Percentiles rank a stretch among this genome's conserved stretches.
These are phyloP conservation scores for Habrosyne pyritoides DNA, from an alignment of 2,888 invertebrate species.

Conservation along the genomic window DNA sequence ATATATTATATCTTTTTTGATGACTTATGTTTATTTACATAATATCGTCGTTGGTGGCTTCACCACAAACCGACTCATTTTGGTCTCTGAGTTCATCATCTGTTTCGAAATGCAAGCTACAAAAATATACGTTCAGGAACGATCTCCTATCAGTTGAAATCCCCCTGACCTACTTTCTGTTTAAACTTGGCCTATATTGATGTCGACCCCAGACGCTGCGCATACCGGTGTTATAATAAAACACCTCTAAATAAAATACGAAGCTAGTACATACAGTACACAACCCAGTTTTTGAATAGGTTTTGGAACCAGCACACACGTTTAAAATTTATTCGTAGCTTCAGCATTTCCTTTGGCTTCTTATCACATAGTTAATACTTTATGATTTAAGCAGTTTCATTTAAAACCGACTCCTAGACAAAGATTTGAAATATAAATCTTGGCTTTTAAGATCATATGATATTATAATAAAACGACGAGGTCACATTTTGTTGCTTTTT, in stretches of 20 bases:
- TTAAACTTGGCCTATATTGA: slow-evolving; percentile 75
- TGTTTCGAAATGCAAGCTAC: slow-evolving; percentile 33
- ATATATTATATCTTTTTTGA: too few species aligned
- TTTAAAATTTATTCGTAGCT: neutral
- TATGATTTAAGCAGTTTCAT: neutral
- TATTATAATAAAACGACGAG: neutral
- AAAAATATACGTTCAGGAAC: slow-evolving; percentile 61
- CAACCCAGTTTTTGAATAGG: slow-evolving; percentile 5
- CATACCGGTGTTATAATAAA: slow-evolving; percentile 27
- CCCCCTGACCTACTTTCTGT: slow-evolving; percentile 69
- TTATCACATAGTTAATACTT: neutral
- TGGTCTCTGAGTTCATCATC: neutral
- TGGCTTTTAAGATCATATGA: neutral
- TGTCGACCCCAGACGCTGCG: slow-evolving; percentile 47
- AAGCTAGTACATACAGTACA: slow-evolving; percentile 6
- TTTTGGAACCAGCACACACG: slow-evolving; percentile 5
- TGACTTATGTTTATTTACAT: too few species aligned
- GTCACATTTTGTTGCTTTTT: slow-evolving; percentile 16
- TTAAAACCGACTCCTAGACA: too few species aligned
- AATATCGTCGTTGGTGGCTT: too few species aligned
- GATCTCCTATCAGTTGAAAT: slow-evolving; percentile 59
- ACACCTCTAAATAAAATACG: slow-evolving; percentile 19
- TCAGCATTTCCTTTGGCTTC: neutral
- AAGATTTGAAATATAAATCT: neutral
- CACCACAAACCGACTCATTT: neutral